These are phyloP conservation scores for Eupithecia insigniata DNA, from an alignment of 2,888 invertebrate genomes.

Conservation along the genomic window DNA sequence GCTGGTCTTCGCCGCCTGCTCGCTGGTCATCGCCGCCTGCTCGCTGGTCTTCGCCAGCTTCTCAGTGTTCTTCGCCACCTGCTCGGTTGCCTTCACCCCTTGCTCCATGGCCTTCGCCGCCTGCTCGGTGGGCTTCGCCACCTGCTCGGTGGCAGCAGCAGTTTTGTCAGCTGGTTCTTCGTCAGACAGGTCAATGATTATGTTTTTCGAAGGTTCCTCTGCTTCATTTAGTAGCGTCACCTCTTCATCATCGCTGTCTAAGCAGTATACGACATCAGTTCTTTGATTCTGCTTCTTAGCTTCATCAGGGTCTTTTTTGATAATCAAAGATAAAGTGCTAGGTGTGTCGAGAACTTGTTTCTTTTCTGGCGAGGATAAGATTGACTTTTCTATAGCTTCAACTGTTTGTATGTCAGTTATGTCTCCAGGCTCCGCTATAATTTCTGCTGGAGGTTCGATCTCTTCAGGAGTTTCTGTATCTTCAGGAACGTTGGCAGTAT, in stretches of 20 bases:
- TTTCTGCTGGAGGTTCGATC: slow-evolving; percentile 16
- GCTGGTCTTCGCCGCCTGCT: slow-evolving; percentile 12
- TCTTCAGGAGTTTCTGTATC: slow-evolving; percentile 14
- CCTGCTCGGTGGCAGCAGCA: neutral
- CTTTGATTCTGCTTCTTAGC: slow-evolving; percentile 31
- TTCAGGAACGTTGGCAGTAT: neutral
- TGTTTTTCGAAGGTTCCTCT: slow-evolving; percentile 23
- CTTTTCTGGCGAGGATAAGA: slow-evolving; percentile 25
- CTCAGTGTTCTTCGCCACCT: neutral
- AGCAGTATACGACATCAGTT: slow-evolving; percentile 48
- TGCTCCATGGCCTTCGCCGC: neutral
- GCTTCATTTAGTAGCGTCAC: slow-evolving; percentile 8
- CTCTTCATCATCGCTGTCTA: slow-evolving; percentile 76
- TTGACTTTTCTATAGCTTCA: slow-evolving; percentile 19
- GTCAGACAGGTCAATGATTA: slow-evolving; percentile 57
- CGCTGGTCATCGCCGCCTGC: neutral
- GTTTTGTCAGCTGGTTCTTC: slow-evolving; percentile 44
- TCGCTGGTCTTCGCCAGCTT: neutral
- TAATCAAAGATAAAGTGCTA: slow-evolving; percentile 38
- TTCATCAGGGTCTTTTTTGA: slow-evolving; percentile 52
- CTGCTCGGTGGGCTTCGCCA: neutral
- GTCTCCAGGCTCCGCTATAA: slow-evolving; percentile 13
- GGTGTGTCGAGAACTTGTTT: slow-evolving; percentile 4
- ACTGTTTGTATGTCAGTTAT: slow-evolving; percentile 22
- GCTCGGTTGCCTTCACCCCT: neutral